phyloP scores from a whole-genome alignment of 1,140 invertebrate species.

The Bombus waltoni region DNA sequence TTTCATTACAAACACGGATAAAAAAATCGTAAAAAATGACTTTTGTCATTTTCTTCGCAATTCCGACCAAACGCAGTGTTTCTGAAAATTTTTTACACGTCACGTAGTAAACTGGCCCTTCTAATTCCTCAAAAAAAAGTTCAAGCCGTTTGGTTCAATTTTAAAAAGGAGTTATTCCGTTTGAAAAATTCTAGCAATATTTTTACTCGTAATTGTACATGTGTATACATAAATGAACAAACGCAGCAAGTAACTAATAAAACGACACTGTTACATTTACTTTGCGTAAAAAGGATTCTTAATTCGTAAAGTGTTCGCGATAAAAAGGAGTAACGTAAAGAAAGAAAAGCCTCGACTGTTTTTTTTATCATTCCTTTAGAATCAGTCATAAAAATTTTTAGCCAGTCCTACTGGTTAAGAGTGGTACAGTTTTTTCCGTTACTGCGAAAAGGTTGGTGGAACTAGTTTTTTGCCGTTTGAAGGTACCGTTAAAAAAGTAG shows the following conservation, averaged over 20 bases:
- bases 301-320: not conserved
- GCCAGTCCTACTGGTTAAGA: not conserved
- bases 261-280: not conserved
- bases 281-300: not conserved
- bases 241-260: too few species aligned
- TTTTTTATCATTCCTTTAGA: not conserved
- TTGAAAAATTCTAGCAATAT: too few species aligned
- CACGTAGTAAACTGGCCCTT: too few species aligned
- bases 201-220: too few species aligned
- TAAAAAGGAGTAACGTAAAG: too few species aligned
- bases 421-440: constrained; percentile 34
- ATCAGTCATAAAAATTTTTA: not conserved
- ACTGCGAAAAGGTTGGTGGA: not conserved
- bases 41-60: too few species aligned
- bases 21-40: too few species aligned
- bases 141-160: not conserved
- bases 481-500: constrained; percentile 47
- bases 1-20: too few species aligned
- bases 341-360: not conserved
- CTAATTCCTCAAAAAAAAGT: too few species aligned
- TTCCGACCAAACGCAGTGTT: too few species aligned
- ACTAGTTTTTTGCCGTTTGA: constrained; percentile 26
- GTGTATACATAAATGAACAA: not conserved
- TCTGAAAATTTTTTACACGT: too few species aligned
- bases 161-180: not conserved